Evolutionary conservation across 2,113 vertebrate species (phyloP).

Genomic region (Oenanthe oenanthe): DNA sequence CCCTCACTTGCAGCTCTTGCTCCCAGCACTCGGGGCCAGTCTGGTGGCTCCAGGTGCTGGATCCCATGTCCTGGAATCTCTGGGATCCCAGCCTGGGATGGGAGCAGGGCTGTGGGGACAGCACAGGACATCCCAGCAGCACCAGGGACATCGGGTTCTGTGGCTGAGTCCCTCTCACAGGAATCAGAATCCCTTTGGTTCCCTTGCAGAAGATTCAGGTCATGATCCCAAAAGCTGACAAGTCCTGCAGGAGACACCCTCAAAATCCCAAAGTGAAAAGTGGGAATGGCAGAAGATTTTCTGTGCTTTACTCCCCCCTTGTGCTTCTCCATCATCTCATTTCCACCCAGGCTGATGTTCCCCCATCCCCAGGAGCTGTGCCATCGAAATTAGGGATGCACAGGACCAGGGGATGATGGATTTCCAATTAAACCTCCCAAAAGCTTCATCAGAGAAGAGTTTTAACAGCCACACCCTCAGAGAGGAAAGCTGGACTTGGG

Average conservation of each 20-base stretch:
- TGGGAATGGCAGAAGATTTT: neutral
- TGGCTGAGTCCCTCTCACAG: fast-evolving
- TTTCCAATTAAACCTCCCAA: neutral
- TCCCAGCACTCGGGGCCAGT: too few relatives aligned
- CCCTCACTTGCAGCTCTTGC: neutral
- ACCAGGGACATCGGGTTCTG: neutral
- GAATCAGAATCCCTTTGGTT: neutral
- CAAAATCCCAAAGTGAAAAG: neutral
- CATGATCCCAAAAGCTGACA: neutral
- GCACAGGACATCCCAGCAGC: too few relatives aligned
- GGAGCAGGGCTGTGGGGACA: too few relatives aligned
- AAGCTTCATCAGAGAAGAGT: neutral
- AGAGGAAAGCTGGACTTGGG: neutral
- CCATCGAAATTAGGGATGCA: neutral
- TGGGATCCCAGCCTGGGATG: too few relatives aligned
- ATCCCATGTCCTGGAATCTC: too few relatives aligned
- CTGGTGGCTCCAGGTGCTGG: too few relatives aligned
- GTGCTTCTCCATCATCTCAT: neutral
- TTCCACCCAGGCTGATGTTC: neutral
- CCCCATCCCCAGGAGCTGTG: neutral
- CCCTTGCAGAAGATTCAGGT: neutral
- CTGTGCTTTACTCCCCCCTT: neutral
- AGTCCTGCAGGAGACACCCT: neutral
- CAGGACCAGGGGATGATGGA: neutral
- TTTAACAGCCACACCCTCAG: neutral